These are phyloP conservation scores for Pituophis catenifer DNA, from an alignment of 2,113 vertebrate genomes.

Conservation along the genomic window DNA sequence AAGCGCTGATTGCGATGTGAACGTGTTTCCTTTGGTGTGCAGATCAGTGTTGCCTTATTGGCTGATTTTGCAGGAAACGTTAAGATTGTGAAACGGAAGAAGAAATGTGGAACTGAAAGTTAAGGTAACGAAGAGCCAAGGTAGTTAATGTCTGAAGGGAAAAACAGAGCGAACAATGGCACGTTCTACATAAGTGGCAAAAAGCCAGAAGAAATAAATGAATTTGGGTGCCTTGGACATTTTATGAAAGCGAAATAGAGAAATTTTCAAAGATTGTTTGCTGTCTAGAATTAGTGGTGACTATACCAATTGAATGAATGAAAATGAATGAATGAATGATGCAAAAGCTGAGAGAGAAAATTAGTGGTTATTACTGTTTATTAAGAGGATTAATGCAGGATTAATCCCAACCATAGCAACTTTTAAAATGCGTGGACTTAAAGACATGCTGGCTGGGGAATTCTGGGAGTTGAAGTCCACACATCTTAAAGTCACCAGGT, in stretches of 20 bases:
- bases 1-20: background rate
- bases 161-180: background rate
- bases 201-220: background rate
- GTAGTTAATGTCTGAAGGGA: background rate
- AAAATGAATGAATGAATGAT: background rate
- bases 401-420: background rate
- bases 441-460: background rate
- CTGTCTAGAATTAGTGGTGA: background rate
- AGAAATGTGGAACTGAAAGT: background rate
- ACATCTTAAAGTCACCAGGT: background rate
- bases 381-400: background rate
- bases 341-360: background rate
- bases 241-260: background rate
- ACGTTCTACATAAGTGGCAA: background rate
- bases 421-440: background rate
- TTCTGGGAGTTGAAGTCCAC: background rate
- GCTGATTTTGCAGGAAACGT: background rate
- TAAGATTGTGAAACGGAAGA: background rate
- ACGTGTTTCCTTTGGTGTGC: background rate
- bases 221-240: background rate
- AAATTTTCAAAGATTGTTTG: background rate
- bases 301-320: background rate
- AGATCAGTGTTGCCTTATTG: background rate
- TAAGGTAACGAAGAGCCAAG: background rate
- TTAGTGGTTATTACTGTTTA: background rate